Percentiles rank a stretch among this genome's conserved stretches.
Conservation (phyloP, 2,888 invertebrate genomes). For the Halictus ligatus region DNA sequence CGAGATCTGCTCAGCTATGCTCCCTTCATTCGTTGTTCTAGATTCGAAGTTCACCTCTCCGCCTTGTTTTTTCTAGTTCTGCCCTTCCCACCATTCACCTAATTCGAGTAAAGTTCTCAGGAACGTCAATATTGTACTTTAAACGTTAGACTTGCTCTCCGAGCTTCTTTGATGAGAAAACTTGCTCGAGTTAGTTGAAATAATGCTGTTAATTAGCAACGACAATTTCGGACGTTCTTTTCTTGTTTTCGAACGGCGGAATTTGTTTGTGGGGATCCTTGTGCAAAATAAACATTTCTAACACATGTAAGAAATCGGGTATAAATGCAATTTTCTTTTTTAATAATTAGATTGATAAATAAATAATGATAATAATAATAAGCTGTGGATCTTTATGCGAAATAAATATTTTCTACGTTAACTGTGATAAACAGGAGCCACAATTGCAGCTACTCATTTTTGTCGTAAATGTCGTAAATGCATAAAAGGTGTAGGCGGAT, state of each 20-base stretch:
- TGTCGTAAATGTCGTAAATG: not conserved
- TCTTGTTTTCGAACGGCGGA: not conserved
- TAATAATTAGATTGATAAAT: not conserved
- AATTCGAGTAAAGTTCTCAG: conserved; percentile 62
- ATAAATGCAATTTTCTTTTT: not conserved
- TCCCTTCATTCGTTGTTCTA: conserved; percentile 32
- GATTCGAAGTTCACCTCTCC: conserved; percentile 38
- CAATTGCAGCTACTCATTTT: not conserved
- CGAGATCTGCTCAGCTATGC: not conserved
- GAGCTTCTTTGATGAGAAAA: conserved; percentile 6
- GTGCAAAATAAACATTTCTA: not conserved
- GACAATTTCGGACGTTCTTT: not conserved
- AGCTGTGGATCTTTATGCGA: not conserved
- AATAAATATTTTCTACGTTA: not conserved
- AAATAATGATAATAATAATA: too few relatives aligned
- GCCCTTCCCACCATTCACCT: conserved; percentile 39
- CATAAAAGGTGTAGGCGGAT: not conserved
- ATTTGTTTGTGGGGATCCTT: not conserved
- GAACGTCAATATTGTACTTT: conserved; percentile 75
- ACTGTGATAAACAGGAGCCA: not conserved
- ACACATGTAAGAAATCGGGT: not conserved
- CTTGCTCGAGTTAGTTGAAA: conserved; percentile 2
- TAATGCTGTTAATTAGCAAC: conserved; percentile 33
- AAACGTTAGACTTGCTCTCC: conserved; percentile 37
- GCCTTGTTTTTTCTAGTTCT: conserved; percentile 15